Evolutionary conservation across 2,113 vertebrate species (phyloP), one percentile per base, ranked within the genome.

Genomic region (Dasyornis broadbenti): DNA sequence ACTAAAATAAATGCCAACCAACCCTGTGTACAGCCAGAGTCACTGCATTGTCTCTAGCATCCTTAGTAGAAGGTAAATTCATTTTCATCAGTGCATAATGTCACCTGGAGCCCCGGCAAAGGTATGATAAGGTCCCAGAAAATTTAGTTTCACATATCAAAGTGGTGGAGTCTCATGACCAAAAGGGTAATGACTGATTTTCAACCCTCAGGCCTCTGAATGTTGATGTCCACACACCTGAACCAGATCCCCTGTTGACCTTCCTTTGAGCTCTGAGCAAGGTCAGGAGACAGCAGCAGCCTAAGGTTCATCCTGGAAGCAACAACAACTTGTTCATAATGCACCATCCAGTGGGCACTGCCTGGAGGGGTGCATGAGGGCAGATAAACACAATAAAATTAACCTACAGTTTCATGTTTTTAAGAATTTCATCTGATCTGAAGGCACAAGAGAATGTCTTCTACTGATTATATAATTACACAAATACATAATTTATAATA

Each of bases 261-360:
- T 31, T 50, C 10, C 35, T 45, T 17, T 28, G 63, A 76, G 66
- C 49, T 79, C 42, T 35, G 37, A 26, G n/a, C 61, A 39, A 10
- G 26, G 21, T 30, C 53, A 52, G 63, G 26, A 85, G 57, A 3
- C 39, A 71, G 53, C 27, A 22, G 27, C 27, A 81, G 42, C 47
- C 70, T 21, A 0, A 71, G 28, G 57, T 13, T 59, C 9, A 1
- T 35, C 15, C 17, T 4, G 42, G 54, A 31, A 27, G 27, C 16
- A 54, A 26, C 15, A 21, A 28, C 23, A 22, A 1, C 0, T 1
- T 23, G 42, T n/a, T 31, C 49, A 7, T 20, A 11, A 13, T 57
- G 50, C 15, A 35, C 13, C 71, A 31, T 57, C 11, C 19, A 76
- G 9, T 10, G 7, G 23, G 22, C 50, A 33, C 56, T 82, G n/a